phyloP scores from a whole-genome alignment of 30 jellyfish, hydroid and myxozoan species.

The Aurelia aurita complex sp. Pacific region DNA sequence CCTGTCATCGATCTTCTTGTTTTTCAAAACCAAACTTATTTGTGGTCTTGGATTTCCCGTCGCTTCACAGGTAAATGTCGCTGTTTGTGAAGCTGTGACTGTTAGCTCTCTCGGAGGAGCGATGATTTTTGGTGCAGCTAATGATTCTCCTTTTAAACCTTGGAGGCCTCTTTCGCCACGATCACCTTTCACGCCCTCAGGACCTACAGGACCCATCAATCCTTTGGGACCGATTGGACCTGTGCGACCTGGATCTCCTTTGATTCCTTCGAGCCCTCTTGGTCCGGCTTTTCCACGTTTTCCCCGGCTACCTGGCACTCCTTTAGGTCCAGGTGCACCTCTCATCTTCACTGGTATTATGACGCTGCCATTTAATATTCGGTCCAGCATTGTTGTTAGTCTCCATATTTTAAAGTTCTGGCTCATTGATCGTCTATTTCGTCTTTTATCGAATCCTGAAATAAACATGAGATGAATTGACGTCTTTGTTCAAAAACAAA shows the following conservation, averaged over 20 bases:
- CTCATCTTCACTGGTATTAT: background rate
- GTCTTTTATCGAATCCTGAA: background rate
- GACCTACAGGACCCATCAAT: conserved; percentile 1
- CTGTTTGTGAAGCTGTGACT: background rate
- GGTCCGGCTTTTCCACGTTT: conserved; percentile 37
- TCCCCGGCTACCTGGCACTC: conserved; percentile 12
- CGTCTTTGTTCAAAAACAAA: too few relatives aligned
- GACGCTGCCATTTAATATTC: background rate
- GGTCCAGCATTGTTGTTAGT: background rate
- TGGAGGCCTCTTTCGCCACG: background rate
- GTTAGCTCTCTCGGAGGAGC: background rate
- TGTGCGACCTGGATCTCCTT: conserved; percentile 1
- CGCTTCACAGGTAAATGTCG: conserved; percentile 27
- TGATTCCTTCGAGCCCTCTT: conserved; percentile 8
- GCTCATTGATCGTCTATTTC: background rate
- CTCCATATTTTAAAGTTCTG: conserved; percentile 5
- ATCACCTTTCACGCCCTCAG: background rate
- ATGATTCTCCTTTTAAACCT: background rate
- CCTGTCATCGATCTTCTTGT: background rate
- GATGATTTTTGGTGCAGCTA: background rate
- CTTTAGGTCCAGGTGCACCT: conserved; percentile 11
- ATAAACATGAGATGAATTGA: background rate
- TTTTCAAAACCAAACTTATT: background rate
- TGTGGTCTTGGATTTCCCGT: conserved; percentile 23
- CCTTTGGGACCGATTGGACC: conserved; percentile 11